Base-by-base conservation (phyloP, 2,113 vertebrate species). In the Syrrhaptes paradoxus region DNA sequence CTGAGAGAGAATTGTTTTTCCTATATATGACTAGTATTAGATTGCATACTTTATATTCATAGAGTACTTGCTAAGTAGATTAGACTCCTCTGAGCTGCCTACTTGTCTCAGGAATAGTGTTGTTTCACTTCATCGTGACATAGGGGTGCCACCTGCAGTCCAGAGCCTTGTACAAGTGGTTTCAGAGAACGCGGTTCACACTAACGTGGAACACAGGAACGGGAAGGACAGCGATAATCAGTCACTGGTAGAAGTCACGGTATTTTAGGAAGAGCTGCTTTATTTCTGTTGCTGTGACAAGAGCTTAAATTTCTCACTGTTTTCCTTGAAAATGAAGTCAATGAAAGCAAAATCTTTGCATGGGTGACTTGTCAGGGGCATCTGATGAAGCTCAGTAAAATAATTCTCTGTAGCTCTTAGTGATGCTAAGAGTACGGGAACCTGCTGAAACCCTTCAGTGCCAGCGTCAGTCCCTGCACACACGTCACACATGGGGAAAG, bases 61-160 rank as follows among this genome's bases (percentile, higher is more conserved):
- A 57, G 71, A 68, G 91, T 70, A 43, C 1, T 2, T 45, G 32
- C 62, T 90, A 93, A 87, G 75, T 88, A 86, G 88, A 72, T 93
- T 93, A 76, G 46, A 31, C 41, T 73, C 45, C 57, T 80, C 61
- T 74, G 13, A 68, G 70, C 90, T 94, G 85, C 83, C 67, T 59
- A 43, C 67, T 85, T 86, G 70, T 84, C 79, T 78, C 54, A 67
- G 77, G 67, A 94, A 74, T 84, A 67, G 85, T 77, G 46, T 87
- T 82, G 38, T 74, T 90, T 76, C 34, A 5, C 71, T 92, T 85
- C 93, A 91, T 89, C 89, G 84, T 88, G 90, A 95, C 92, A 93
- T 95, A 87, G 92, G 80, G 76, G 83, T 90, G 95, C 90, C 89
- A 94, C 71, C 96, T 94, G 72, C 89, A 89, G 72, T 79, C 83